Conservation (phyloP, 2,888 invertebrate species). For the Drosophila prostipennis region DNA sequence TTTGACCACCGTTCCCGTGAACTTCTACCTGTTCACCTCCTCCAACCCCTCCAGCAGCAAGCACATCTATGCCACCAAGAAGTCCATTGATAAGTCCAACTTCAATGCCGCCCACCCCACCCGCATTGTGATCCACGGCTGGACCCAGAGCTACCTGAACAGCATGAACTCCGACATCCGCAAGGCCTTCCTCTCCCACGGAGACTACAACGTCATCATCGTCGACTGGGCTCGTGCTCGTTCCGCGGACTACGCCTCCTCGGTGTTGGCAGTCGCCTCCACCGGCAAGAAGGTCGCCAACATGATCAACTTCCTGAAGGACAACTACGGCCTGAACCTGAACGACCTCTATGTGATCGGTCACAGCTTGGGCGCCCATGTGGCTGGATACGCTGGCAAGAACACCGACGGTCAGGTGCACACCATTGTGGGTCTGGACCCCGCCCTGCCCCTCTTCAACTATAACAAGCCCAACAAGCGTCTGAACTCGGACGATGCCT, state of each 20-base stretch:
- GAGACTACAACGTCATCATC: constrained; percentile 86
- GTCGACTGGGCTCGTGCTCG: constrained; percentile 87
- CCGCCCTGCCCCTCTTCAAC: constrained; percentile 80
- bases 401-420: constrained; percentile 85
- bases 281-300: constrained; percentile 76
- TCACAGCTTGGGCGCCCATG: constrained; percentile 87
- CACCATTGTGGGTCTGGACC: constrained; percentile 85
- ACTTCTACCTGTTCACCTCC: constrained; percentile 72
- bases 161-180: constrained; percentile 71
- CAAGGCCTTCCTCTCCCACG: constrained; percentile 85
- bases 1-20: constrained; percentile 50
- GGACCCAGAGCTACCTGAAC: constrained; percentile 86
- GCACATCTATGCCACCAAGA: constrained; percentile 53
- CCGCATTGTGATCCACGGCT: constrained; percentile 85
- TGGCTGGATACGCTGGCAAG: constrained; percentile 87
- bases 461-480: constrained; percentile 72
- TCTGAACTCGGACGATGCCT: constrained; percentile 27
- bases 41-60: constrained; percentile 62
- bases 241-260: constrained; percentile 86
- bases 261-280: constrained; percentile 83
- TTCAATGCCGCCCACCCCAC: constrained; percentile 64
- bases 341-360: constrained; percentile 85
- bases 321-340: constrained; percentile 84
- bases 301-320: constrained; percentile 83
- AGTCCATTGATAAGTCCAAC: constrained; percentile 57